Conservation (phyloP, 2,888 invertebrate species). For the Tenthredo mesomela region DNA sequence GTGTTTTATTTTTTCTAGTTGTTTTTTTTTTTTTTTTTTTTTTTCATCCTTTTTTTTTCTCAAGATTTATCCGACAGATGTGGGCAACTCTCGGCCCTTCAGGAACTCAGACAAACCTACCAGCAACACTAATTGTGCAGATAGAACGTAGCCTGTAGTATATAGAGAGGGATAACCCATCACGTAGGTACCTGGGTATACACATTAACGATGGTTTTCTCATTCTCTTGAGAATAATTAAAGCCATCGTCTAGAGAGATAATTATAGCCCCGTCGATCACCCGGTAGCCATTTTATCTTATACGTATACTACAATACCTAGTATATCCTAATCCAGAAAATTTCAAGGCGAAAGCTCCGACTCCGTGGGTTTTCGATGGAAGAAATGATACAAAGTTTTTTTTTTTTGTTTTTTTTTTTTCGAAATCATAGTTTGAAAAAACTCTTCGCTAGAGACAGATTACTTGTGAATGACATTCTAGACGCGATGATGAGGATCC, state of each 20-base stretch:
- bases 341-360: neutral
- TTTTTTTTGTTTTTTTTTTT: too few relatives aligned
- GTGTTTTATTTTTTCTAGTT: neutral
- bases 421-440: too few relatives aligned
- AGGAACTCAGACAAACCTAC: neutral
- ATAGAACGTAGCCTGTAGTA: neutral
- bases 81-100: slow-evolving; percentile 20
- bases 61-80: slow-evolving; percentile 15
- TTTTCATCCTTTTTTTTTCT: neutral
- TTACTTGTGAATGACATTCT: neutral
- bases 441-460: neutral
- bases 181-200: neutral
- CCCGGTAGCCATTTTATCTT: neutral
- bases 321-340: neutral
- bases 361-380: neutral
- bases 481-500: too few relatives aligned
- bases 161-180: neutral
- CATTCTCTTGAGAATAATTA: slow-evolving; percentile 42
- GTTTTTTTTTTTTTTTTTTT: neutral
- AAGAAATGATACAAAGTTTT: neutral
- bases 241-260: slow-evolving; percentile 6
- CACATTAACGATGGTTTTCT: slow-evolving; percentile 23
- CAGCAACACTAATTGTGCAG: slow-evolving; percentile 3
- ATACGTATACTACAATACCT: neutral
- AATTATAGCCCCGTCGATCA: slow-evolving; percentile 40